A percentile compares a stretch with the other conserved stretches of the same genome.
Evolutionary conservation across 2,888 invertebrate genomes (phyloP).

Genomic region (Trichogramma evanescens): DNA sequence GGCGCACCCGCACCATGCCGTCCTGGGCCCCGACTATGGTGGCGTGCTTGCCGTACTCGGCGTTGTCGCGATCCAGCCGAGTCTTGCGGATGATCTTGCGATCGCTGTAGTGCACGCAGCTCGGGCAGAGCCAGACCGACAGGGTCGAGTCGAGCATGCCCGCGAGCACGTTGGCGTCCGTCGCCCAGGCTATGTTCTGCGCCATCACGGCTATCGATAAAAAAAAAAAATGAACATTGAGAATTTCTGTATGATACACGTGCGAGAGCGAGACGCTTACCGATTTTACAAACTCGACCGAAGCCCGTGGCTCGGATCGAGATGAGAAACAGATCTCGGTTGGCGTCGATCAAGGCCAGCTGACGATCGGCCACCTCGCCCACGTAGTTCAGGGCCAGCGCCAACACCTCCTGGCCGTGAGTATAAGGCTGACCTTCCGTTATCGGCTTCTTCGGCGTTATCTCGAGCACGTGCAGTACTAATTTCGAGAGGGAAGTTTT

Average conservation of each 20-base stretch:
- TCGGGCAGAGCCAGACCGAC: conserved; percentile 70
- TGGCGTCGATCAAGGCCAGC: conserved; percentile 81
- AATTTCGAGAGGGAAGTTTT: conserved; percentile 28
- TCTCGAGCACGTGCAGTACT: conserved; percentile 81
- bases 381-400: conserved; percentile 78
- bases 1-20: conserved; percentile 74
- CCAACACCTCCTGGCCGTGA: conserved; percentile 72
- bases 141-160: conserved; percentile 73
- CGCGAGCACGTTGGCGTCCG: conserved; percentile 69
- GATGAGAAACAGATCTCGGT: conserved; percentile 79
- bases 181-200: conserved; percentile 63
- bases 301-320: conserved; percentile 56
- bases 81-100: conserved; percentile 59
- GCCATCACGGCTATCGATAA: conserved; percentile 67
- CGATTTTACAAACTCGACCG: conserved; percentile 43
- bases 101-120: conserved; percentile 48
- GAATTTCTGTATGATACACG: neutral
- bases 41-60: conserved; percentile 84
- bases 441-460: conserved; percentile 67
- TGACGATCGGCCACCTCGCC: conserved; percentile 73
- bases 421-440: conserved; percentile 67
- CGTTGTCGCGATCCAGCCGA: conserved; percentile 46
- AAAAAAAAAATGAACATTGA: no score
- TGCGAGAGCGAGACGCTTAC: conserved; percentile 24
- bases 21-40: conserved; percentile 75